These are phyloP conservation scores for Marmota flaviventris DNA, from an alignment of 2,113 vertebrate species.

Conservation along the genomic window DNA sequence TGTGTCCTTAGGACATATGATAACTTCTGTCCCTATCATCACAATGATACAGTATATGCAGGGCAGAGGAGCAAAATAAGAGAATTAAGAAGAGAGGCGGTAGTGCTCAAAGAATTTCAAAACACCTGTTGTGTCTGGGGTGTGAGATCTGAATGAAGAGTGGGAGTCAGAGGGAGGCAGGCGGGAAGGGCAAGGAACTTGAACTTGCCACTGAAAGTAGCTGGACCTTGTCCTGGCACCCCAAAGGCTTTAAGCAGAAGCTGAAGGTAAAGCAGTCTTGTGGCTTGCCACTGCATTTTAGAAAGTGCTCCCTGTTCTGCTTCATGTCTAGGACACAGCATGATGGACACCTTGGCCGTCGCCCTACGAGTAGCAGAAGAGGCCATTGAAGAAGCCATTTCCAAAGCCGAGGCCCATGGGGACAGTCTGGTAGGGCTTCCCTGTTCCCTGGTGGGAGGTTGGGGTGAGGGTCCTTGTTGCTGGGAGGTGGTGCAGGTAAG, in stretches of 20 bases:
- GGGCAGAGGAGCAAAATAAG: background rate
- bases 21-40: background rate
- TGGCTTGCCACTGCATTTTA: background rate
- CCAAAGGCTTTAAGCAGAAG: background rate
- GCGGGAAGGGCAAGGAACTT: background rate
- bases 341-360: conserved; percentile 97
- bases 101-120: background rate
- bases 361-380: conserved; percentile 97
- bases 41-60: background rate
- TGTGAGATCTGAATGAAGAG: accelerated
- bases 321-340: conserved; percentile 92
- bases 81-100: accelerated
- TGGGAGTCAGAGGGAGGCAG: accelerated
- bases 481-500: background rate
- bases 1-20: background rate
- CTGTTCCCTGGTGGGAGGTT: background rate
- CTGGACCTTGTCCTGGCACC: background rate
- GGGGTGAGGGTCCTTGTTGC: background rate
- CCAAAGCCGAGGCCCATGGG: conserved; percentile 95
- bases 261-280: accelerated
- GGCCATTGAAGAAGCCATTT: conserved; percentile 97
- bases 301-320: conserved; percentile 14
- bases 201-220: accelerated
- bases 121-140: no score
- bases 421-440: conserved; percentile 93